phyloP scores from a whole-genome alignment of 2,888 invertebrate genomes.

The Crocallis elinguaria region DNA sequence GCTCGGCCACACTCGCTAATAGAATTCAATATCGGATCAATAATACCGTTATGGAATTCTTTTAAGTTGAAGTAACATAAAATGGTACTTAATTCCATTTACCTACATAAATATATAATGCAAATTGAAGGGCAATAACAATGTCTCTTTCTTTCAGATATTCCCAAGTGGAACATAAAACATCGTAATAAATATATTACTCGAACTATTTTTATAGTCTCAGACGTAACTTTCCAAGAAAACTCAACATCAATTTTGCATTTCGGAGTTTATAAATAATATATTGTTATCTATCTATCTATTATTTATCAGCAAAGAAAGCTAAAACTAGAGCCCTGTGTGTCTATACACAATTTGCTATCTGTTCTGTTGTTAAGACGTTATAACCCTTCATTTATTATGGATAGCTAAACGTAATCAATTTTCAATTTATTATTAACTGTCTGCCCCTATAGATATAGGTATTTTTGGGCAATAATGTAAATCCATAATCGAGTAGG shows the following conservation, averaged over 20 bases:
- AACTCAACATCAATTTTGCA: slow-evolving; percentile 14
- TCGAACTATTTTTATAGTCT: slow-evolving; percentile 21
- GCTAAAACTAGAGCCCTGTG: neutral
- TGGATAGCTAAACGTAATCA: slow-evolving; percentile 38
- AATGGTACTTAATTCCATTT: too few relatives aligned
- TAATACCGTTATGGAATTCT: too few relatives aligned
- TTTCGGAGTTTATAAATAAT: slow-evolving; percentile 5
- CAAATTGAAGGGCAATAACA: neutral
- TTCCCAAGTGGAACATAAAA: slow-evolving; percentile 22
- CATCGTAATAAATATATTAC: slow-evolving; percentile 6
- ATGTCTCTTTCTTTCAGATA: neutral
- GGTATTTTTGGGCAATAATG: too few relatives aligned
- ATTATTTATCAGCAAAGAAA: slow-evolving; percentile 3
- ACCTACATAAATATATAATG: too few relatives aligned
- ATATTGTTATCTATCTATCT: slow-evolving; percentile 16
- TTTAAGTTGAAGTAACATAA: too few relatives aligned
- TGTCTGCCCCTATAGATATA: neutral
- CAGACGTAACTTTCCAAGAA: slow-evolving; percentile 6
- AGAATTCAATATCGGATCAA: too few relatives aligned
- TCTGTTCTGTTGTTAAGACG: too few relatives aligned
- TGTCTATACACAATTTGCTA: too few relatives aligned
- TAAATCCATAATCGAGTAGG: too few relatives aligned
- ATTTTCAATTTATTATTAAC: slow-evolving; percentile 35
- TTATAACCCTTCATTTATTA: slow-evolving; percentile 34
- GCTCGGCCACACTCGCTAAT: too few relatives aligned